These are phyloP conservation scores for Lasius fuliginosus DNA, from an alignment of 2,888 invertebrate species.

Conservation along the genomic window DNA sequence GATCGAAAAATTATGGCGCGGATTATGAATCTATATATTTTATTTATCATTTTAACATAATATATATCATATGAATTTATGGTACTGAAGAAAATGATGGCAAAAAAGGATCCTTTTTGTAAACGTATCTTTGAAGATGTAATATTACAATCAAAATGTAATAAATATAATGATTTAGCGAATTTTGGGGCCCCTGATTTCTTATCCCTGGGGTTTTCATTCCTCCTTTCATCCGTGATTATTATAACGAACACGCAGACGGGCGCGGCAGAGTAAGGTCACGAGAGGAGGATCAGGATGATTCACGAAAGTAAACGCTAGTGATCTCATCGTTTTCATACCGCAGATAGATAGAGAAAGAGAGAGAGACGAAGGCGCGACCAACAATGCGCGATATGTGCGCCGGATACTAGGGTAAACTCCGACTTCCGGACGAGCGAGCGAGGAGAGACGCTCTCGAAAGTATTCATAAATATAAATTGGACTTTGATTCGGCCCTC, in stretches of 20 bases:
- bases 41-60: background rate
- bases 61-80: background rate
- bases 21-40: no score
- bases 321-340: conserved; percentile 72
- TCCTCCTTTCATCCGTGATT: conserved; percentile 19
- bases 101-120: background rate
- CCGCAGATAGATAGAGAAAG: conserved; percentile 24
- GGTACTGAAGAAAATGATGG: background rate
- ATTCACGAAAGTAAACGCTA: conserved; percentile 73
- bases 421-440: conserved; percentile 67
- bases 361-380: conserved; percentile 55
- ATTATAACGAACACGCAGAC: conserved; percentile 52
- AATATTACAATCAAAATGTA: background rate
- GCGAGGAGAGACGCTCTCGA: conserved; percentile 42
- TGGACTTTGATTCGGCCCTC: conserved; percentile 67
- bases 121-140: background rate
- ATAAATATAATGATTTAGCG: conserved; percentile 27
- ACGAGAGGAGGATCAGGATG: conserved; percentile 60
- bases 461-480: conserved; percentile 77
- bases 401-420: conserved; percentile 70
- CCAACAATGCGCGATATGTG: conserved; percentile 53
- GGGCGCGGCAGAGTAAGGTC: conserved; percentile 22
- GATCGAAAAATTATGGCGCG: background rate
- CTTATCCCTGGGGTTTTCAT: background rate
- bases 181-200: background rate